Conservation (phyloP, 2,113 vertebrate genomes). For the Paedocypris sp. region DNA sequence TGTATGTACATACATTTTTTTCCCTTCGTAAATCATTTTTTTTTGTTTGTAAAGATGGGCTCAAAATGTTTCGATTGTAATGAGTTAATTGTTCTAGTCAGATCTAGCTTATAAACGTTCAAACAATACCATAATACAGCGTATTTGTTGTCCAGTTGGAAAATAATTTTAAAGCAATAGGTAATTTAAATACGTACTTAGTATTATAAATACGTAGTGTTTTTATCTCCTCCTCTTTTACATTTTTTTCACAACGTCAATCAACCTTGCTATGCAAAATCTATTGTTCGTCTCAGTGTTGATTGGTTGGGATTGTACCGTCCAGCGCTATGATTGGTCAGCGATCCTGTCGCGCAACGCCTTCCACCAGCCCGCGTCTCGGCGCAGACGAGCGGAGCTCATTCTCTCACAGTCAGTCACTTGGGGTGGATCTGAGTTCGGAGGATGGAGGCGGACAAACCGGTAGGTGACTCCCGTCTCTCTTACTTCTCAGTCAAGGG, state of each 20-base stretch:
- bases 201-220: too few species aligned
- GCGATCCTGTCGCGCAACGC: constrained; percentile 37
- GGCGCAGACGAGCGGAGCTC: constrained; percentile 34
- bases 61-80: too few species aligned
- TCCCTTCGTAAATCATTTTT: too few species aligned
- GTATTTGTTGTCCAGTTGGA: too few species aligned
- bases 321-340: constrained; percentile 50
- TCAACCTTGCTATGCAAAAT: constrained; percentile 56
- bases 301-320: constrained; percentile 46
- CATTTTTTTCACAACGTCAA: constrained; percentile 55
- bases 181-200: too few species aligned
- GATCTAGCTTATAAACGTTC: too few species aligned
- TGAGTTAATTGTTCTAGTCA: too few species aligned
- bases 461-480: constrained; percentile 42
- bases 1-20: too few species aligned
- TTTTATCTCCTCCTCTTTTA: neutral
- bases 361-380: constrained; percentile 39
- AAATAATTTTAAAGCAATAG: too few species aligned
- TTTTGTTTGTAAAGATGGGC: too few species aligned
- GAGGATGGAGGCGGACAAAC: constrained; percentile 47
- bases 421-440: constrained; percentile 16
- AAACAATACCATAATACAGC: too few species aligned
- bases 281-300: constrained; percentile 6
- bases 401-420: constrained; percentile 48
- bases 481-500: neutral